phyloP scores from a whole-genome alignment of 2,113 vertebrate species.

The Leucosticte australis region DNA sequence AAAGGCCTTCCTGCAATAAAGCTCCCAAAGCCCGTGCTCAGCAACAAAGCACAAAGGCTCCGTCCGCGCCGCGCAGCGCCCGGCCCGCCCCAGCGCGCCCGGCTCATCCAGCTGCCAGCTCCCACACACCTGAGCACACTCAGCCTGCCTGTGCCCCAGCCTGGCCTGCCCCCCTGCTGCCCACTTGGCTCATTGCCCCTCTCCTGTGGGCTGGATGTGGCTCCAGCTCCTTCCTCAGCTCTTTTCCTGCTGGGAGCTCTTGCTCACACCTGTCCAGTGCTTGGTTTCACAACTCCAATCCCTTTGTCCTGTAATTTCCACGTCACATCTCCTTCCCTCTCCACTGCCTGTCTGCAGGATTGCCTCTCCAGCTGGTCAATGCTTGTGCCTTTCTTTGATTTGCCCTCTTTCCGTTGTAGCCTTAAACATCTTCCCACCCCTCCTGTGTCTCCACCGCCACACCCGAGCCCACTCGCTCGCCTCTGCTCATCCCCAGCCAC shows the following conservation, averaged over 20 bases:
- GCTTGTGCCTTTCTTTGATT: not conserved
- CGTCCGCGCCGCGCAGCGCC: constrained; percentile 3
- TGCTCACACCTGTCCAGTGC: not conserved
- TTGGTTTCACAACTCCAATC: not conserved
- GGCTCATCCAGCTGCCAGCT: constrained; percentile 44
- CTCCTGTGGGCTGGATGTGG: not conserved
- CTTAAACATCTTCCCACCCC: not conserved
- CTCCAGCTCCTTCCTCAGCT: not conserved
- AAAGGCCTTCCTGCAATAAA: constrained; percentile 50
- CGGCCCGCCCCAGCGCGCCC: not conserved
- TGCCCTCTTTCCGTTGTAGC: not conserved
- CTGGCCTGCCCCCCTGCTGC: not conserved
- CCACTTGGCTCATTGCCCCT: not conserved
- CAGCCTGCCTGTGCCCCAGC: not conserved
- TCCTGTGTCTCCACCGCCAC: not conserved
- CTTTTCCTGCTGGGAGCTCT: not conserved
- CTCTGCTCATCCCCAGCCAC: not conserved
- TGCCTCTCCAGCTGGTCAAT: not conserved
- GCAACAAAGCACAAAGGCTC: constrained; percentile 77
- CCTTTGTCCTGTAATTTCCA: not conserved
- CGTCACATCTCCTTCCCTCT: not conserved
- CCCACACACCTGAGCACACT: constrained; percentile 43
- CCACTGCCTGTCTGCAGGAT: not conserved
- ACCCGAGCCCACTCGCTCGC: not conserved
- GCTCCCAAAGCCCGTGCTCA: constrained; percentile 68